phyloP scores from a whole-genome alignment of 2,797 vertebrate species.

The Hozukius guyotensis region DNA sequence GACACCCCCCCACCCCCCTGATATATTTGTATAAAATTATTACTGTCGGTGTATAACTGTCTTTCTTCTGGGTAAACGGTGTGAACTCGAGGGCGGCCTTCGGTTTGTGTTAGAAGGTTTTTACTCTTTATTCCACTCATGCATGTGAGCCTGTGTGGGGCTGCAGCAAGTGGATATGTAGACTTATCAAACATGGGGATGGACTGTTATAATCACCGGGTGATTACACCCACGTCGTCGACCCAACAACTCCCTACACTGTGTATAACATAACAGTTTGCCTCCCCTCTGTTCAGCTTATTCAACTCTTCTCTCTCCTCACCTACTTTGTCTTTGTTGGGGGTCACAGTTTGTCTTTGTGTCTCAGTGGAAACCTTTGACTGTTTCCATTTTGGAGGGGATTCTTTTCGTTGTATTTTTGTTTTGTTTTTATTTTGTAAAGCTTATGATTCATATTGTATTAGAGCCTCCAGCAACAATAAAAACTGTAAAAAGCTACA shows the following conservation, averaged over 20 bases:
- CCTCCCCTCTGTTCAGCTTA: slow-evolving; percentile 57
- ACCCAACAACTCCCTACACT: slow-evolving; percentile 24
- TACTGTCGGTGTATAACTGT: slow-evolving; percentile 68
- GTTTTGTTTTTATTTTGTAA: slow-evolving; percentile 85
- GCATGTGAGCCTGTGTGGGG: slow-evolving; percentile 55
- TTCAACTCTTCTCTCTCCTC: slow-evolving; percentile 62
- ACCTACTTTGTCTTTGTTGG: slow-evolving; percentile 76
- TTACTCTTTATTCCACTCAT: slow-evolving; percentile 50
- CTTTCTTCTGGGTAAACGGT: slow-evolving; percentile 55
- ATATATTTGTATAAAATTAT: slow-evolving; percentile 77
- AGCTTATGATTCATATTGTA: slow-evolving; percentile 88
- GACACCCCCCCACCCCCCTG: slow-evolving; percentile 10
- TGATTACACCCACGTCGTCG: slow-evolving; percentile 51
- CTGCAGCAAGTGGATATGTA: slow-evolving; percentile 49
- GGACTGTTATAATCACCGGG: slow-evolving; percentile 71
- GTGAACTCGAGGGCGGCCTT: slow-evolving; percentile 51
- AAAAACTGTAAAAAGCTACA: slow-evolving; percentile 82
- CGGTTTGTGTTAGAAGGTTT: slow-evolving; percentile 41
- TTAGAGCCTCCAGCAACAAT: slow-evolving; percentile 90
- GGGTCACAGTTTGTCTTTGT: slow-evolving; percentile 78
- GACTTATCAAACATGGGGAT: slow-evolving; percentile 60
- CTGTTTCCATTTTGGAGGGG: slow-evolving; percentile 80
- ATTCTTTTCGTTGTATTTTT: slow-evolving; percentile 76
- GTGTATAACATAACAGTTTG: slow-evolving; percentile 67
- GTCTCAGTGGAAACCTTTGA: slow-evolving; percentile 76